Conservation (phyloP, 2,113 vertebrate species). For the Peromyscus californicus region DNA sequence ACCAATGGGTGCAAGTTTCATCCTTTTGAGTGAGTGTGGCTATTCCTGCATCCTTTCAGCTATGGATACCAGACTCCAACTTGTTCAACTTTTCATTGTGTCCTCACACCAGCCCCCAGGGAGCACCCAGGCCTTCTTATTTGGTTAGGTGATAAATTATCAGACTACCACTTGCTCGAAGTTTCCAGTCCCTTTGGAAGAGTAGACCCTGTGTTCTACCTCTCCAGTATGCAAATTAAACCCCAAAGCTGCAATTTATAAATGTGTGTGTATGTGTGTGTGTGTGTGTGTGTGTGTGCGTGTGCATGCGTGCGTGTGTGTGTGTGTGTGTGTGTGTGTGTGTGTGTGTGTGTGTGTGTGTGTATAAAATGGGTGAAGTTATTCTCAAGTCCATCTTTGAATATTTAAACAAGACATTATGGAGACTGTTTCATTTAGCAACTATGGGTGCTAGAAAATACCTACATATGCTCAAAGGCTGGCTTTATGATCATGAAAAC, state of each 20-base stretch:
- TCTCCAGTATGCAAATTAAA: neutral
- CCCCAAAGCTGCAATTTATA: neutral
- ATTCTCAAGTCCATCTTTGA: neutral
- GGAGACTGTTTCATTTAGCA: neutral
- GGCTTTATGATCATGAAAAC: neutral
- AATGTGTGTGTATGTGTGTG: neutral
- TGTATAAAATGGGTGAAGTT: neutral
- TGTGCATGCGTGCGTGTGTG: neutral
- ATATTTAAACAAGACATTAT: neutral
- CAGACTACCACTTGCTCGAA: neutral
- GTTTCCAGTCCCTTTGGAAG: neutral
- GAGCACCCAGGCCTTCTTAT: neutral
- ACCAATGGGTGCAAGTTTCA: neutral
- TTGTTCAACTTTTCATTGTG: neutral
- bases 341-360: too few relatives aligned
- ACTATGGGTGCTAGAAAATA: neutral
- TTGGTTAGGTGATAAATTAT: neutral
- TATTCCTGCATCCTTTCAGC: neutral
- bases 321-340: neutral
- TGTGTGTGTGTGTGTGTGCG: neutral
- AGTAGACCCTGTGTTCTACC: neutral
- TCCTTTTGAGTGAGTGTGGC: neutral
- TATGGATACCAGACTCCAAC: neutral
- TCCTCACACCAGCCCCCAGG: neutral
- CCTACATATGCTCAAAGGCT: neutral